Conservation (phyloP, 2,797 vertebrate genomes). For the Molossus molossus region DNA sequence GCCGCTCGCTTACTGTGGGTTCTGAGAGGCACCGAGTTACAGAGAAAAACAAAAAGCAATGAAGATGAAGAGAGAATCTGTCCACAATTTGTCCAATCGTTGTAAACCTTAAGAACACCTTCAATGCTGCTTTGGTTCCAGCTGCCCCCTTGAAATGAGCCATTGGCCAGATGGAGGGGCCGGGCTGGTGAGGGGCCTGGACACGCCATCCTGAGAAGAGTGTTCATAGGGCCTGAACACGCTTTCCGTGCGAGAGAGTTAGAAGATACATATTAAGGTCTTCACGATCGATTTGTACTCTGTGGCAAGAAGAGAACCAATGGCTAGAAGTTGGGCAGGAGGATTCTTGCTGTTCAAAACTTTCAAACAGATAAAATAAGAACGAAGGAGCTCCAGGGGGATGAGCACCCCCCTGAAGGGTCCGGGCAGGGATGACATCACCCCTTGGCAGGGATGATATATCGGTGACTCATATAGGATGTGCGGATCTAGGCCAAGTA, state of each 20-base stretch:
- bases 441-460: neutral
- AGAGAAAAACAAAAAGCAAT: neutral
- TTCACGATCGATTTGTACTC: neutral
- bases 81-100: neutral
- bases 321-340: neutral
- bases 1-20: constrained; percentile 4
- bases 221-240: neutral
- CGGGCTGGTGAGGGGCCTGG: neutral
- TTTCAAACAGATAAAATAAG: neutral
- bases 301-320: constrained; percentile 1
- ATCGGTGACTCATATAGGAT: neutral
- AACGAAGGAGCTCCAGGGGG: neutral
- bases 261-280: neutral
- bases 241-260: neutral
- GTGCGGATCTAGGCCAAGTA: neutral
- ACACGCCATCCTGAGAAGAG: neutral
- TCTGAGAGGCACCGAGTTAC: neutral
- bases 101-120: neutral
- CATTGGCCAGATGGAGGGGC: neutral
- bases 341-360: neutral
- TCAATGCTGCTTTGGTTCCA: neutral
- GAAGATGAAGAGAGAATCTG: neutral
- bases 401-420: no score
- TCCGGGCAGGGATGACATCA: neutral
- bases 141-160: neutral